Conservation (phyloP, 2,797 vertebrate genomes). For the Halcyon chelicuti region DNA sequence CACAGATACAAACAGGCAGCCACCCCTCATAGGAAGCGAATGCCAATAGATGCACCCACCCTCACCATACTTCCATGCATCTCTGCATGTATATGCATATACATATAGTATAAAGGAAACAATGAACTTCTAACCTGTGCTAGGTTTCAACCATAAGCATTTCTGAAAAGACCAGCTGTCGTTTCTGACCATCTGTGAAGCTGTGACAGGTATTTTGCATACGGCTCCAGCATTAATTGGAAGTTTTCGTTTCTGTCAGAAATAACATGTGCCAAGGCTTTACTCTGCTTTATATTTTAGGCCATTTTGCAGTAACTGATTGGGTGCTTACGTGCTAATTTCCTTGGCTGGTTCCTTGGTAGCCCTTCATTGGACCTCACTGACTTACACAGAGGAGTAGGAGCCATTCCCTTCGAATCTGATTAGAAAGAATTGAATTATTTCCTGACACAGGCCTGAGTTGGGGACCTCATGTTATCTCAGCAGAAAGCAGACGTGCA, state of each 20-base stretch:
- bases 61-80: not conserved
- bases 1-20: not conserved
- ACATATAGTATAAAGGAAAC: not conserved
- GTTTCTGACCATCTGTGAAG: not conserved
- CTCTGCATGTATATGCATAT: not conserved
- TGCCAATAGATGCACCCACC: not conserved
- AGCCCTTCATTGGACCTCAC: not conserved
- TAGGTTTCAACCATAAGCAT: not conserved
- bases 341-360: not conserved
- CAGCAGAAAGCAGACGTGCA: not conserved
- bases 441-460: not conserved
- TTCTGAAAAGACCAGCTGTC: conserved; percentile 15
- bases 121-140: not conserved
- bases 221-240: not conserved
- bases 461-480: not conserved
- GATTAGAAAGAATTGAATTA: not conserved
- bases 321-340: not conserved
- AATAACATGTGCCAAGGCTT: not conserved
- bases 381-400: not conserved
- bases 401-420: not conserved
- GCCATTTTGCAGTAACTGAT: not conserved
- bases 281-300: not conserved
- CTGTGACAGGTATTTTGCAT: conserved; percentile 4
- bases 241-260: not conserved
- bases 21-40: not conserved